These are phyloP conservation scores for Zaprionus tsacasi DNA, from an alignment of 1,140 invertebrate genomes.

Conservation along the genomic window DNA sequence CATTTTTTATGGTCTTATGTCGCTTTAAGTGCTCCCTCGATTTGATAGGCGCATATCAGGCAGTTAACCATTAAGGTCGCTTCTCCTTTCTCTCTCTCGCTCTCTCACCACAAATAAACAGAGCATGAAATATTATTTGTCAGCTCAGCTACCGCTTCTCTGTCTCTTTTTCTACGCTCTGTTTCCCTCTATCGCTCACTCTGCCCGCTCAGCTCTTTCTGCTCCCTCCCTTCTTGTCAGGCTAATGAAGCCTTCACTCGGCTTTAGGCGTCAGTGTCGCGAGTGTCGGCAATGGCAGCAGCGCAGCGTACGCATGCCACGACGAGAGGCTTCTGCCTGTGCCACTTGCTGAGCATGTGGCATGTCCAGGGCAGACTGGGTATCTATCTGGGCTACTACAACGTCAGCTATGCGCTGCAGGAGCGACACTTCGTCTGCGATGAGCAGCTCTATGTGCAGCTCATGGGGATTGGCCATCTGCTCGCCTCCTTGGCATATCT, in stretches of 20 bases:
- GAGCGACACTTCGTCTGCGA: constrained; percentile 34
- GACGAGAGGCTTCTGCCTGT: constrained; percentile 57
- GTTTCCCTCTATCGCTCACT: neutral
- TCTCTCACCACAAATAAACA: constrained; percentile 63
- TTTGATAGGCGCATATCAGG: constrained; percentile 60
- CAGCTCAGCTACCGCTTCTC: neutral
- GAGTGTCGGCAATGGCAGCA: constrained; percentile 28
- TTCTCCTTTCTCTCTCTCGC: constrained; percentile 7
- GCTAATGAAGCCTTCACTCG: neutral
- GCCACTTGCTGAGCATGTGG: constrained; percentile 61
- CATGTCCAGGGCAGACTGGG: constrained; percentile 35
- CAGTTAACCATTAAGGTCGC: constrained; percentile 65
- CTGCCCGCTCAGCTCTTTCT: neutral
- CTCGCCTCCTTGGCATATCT: constrained; percentile 38
- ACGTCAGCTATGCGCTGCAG: constrained; percentile 36
- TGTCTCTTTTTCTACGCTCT: neutral
- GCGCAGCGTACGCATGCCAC: constrained; percentile 54
- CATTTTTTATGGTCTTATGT: constrained; percentile 68
- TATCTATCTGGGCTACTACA: constrained; percentile 61
- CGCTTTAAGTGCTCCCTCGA: constrained; percentile 73
- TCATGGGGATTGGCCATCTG: constrained; percentile 40
- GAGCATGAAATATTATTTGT: constrained; percentile 74
- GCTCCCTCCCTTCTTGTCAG: neutral
- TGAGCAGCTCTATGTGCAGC: constrained; percentile 59
- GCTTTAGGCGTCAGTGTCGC: constrained; percentile 12